Evolutionary conservation across 2,113 vertebrate species (phyloP).

Genomic region (Myotis davidii): DNA sequence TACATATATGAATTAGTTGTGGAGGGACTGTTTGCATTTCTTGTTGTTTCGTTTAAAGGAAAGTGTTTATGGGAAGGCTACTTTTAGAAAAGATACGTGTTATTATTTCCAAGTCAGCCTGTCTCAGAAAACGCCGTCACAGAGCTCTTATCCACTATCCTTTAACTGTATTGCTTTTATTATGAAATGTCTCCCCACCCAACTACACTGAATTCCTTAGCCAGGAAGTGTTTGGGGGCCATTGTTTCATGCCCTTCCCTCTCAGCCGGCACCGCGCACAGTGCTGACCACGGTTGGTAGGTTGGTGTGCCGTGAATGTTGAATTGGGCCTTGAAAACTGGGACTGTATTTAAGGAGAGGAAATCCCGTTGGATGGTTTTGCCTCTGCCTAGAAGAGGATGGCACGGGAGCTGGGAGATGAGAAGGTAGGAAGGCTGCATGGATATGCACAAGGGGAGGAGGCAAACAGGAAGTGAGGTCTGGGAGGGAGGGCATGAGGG

Average conservation of each 20-base stretch:
- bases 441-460: no score
- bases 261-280: background rate
- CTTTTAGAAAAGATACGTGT: constrained; percentile 7
- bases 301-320: background rate
- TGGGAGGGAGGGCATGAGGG: background rate
- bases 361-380: background rate
- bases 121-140: background rate
- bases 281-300: background rate
- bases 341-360: background rate
- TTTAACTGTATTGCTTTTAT: background rate
- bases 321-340: background rate
- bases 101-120: background rate
- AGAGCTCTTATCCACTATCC: background rate
- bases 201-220: background rate
- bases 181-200: background rate
- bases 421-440: background rate
- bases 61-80: background rate
- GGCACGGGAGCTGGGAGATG: background rate
- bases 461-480: background rate
- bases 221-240: background rate
- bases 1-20: background rate
- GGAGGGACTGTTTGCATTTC: background rate
- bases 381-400: background rate
- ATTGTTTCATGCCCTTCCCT: background rate
- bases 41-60: constrained; percentile 28